Conservation (phyloP, 2,797 vertebrate genomes). For the Danio albolineatus region DNA sequence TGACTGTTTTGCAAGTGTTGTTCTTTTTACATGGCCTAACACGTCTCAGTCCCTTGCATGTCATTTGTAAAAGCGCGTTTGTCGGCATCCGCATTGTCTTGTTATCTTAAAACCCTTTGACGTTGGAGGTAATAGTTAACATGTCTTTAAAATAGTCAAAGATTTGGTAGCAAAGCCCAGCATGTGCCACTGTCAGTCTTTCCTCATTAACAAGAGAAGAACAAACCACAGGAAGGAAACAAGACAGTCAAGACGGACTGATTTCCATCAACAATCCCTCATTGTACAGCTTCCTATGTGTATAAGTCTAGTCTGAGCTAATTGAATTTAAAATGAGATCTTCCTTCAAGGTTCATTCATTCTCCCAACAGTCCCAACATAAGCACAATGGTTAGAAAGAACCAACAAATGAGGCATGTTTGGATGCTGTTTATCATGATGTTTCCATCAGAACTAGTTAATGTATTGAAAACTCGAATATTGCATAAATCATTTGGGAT, state of each 20-base stretch:
- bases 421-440: slow-evolving; percentile 9
- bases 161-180: slow-evolving; percentile 41
- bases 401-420: not conserved
- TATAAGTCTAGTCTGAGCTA: slow-evolving; percentile 27
- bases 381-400: not conserved
- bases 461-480: too few relatives aligned
- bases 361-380: not conserved
- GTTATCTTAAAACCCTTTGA: slow-evolving; percentile 30
- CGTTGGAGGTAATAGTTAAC: slow-evolving; percentile 64
- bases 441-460: not conserved
- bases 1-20: not conserved
- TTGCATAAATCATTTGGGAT: too few relatives aligned
- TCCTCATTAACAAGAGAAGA: slow-evolving; percentile 57
- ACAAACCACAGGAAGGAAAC: slow-evolving; percentile 62
- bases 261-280: slow-evolving; percentile 31
- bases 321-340: slow-evolving; percentile 33
- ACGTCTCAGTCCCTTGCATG: slow-evolving; percentile 17
- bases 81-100: slow-evolving; percentile 38
- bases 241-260: slow-evolving; percentile 40
- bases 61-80: slow-evolving; percentile 48
- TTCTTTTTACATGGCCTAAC: slow-evolving; percentile 24
- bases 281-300: slow-evolving; percentile 30
- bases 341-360: slow-evolving; percentile 20
- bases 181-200: slow-evolving; percentile 42
- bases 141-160: slow-evolving; percentile 51